A percentile compares a stretch with the other conserved stretches of the same genome.
These are phyloP conservation scores for Taenaris catops DNA, from an alignment of 2,888 invertebrate species.

Conservation along the genomic window DNA sequence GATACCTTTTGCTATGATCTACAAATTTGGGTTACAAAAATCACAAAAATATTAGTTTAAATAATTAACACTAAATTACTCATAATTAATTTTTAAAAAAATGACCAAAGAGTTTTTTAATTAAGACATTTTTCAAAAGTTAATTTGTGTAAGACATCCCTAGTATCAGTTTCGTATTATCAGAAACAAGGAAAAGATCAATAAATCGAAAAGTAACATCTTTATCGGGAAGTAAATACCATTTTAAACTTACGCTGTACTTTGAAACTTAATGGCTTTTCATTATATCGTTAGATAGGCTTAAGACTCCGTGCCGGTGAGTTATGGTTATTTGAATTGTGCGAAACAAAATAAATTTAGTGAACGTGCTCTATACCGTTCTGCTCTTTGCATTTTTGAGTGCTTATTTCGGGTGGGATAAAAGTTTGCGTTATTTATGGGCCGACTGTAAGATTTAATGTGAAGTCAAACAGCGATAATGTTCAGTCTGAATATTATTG, in stretches of 20 bases:
- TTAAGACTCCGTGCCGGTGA: constrained; percentile 63
- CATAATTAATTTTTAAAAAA: too few species aligned
- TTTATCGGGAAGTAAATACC: constrained; percentile 64
- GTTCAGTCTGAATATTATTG: constrained; percentile 64
- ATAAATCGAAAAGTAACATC: constrained; percentile 72
- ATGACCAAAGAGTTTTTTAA: too few species aligned
- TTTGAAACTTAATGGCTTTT: constrained; percentile 70
- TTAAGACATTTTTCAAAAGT: too few species aligned
- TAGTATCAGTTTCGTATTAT: too few species aligned
- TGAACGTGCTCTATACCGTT: constrained; percentile 77
- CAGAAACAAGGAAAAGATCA: constrained; percentile 55
- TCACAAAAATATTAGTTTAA: too few species aligned
- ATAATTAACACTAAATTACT: too few species aligned
- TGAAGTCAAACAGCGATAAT: constrained; percentile 79
- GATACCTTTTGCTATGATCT: too few species aligned
- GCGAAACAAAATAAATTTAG: constrained; percentile 79
- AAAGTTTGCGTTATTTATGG: constrained; percentile 78
- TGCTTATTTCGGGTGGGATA: constrained; percentile 78
- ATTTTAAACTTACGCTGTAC: constrained; percentile 64
- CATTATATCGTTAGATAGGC: constrained; percentile 79
- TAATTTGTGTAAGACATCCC: too few species aligned
- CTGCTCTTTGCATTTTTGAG: constrained; percentile 80
- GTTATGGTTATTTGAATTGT: constrained; percentile 80
- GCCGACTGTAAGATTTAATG: constrained; percentile 74
- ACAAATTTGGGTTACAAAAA: too few species aligned